phyloP scores from a whole-genome alignment of 1,140 invertebrate genomes.

The Drosophila biarmipes region DNA sequence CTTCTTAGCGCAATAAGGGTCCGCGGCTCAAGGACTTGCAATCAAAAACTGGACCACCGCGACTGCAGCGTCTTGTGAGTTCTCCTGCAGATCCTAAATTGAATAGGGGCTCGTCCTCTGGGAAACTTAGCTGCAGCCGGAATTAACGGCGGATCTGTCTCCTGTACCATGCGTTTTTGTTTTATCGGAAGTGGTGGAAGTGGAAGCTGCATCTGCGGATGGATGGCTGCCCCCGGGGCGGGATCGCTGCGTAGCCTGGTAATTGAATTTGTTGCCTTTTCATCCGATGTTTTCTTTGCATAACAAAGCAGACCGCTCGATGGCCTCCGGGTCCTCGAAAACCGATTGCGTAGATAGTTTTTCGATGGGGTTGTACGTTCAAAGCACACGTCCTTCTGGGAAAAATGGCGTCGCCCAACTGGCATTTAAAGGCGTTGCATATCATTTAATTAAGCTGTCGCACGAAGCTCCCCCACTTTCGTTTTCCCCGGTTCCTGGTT shows the following conservation, averaged over 20 bases:
- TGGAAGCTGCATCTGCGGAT: conserved; percentile 41
- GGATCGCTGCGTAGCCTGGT: conserved; percentile 53
- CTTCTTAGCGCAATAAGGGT: conserved; percentile 15
- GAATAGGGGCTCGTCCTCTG: conserved; percentile 61
- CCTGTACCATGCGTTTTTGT: not conserved
- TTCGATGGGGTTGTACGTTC: conserved; percentile 26
- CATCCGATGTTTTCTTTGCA: conserved; percentile 68
- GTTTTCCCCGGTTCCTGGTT: not conserved
- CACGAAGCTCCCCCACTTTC: conserved; percentile 45
- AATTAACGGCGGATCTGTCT: conserved; percentile 5
- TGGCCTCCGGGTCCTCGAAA: conserved; percentile 35
- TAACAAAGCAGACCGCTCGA: conserved; percentile 60
- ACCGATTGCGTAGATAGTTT: conserved; percentile 62
- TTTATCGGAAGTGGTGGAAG: conserved; percentile 51
- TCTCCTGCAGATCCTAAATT: conserved; percentile 17
- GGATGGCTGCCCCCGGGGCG: conserved; percentile 41
- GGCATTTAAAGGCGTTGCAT: conserved; percentile 28
- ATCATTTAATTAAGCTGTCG: conserved; percentile 77
- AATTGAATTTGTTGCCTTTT: conserved; percentile 80
- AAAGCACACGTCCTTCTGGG: conserved; percentile 8
- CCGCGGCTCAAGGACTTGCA: conserved; percentile 46
- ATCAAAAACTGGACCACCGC: conserved; percentile 79
- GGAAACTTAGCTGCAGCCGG: conserved; percentile 40
- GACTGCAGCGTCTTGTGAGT: conserved; percentile 66
- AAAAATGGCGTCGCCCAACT: conserved; percentile 63